Percentiles rank a stretch among this genome's conserved stretches.
Conservation (phyloP, 2,113 vertebrate species). For the Myanophis thanlyinensis region DNA sequence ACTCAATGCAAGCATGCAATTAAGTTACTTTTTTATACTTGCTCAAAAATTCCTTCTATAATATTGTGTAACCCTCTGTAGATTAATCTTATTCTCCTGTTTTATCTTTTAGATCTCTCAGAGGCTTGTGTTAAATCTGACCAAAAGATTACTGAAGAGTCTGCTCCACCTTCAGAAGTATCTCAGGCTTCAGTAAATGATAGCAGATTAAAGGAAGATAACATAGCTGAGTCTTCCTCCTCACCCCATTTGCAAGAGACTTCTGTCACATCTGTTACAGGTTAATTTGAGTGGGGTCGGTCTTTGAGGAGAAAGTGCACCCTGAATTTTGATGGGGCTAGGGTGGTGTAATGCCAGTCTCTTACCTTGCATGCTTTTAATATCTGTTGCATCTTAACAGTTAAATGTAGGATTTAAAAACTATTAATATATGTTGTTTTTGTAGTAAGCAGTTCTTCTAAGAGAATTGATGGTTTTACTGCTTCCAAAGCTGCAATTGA, state of each 20-base stretch:
- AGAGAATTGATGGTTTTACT: slow-evolving; percentile 74
- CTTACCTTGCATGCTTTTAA: background rate
- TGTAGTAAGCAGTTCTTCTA: slow-evolving; percentile 88
- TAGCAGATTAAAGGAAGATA: slow-evolving; percentile 64
- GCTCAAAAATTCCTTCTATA: background rate
- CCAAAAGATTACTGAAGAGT: slow-evolving; percentile 56
- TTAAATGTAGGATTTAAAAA: background rate
- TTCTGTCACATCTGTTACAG: slow-evolving; percentile 61
- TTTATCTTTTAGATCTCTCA: slow-evolving; percentile 59
- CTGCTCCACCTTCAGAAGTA: slow-evolving; percentile 50
- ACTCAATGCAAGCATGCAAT: background rate
- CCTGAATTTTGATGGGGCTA: background rate
- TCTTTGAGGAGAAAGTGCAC: background rate
- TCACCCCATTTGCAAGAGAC: slow-evolving; percentile 56
- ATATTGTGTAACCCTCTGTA: background rate
- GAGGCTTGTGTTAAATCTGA: slow-evolving; percentile 61
- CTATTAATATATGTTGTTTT: slow-evolving; percentile 48
- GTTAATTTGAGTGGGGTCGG: slow-evolving; percentile 38
- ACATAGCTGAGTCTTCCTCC: slow-evolving; percentile 57
- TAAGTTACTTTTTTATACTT: background rate
- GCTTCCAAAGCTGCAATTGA: slow-evolving; percentile 77
- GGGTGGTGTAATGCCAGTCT: background rate
- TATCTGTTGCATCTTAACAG: background rate
- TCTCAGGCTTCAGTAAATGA: slow-evolving; percentile 38
- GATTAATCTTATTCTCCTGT: background rate